Evolutionary conservation across 2,797 vertebrate species (phyloP).

Genomic region (Adrianichthys oophorus): DNA sequence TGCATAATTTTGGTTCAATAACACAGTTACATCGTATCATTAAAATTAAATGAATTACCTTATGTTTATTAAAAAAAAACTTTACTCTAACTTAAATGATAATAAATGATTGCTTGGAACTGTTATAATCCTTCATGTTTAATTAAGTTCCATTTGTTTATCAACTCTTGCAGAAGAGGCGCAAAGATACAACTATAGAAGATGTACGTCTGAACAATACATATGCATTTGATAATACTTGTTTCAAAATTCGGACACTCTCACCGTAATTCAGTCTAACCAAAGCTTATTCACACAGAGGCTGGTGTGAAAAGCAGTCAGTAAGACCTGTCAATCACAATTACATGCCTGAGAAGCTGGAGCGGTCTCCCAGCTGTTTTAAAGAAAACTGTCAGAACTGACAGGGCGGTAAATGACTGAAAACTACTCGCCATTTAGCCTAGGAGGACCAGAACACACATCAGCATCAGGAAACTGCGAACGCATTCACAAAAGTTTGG

Average conservation of each 20-base stretch:
- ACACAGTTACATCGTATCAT: conserved; percentile 8
- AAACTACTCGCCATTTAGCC: conserved; percentile 27
- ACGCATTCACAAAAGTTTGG: neutral
- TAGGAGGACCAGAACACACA: conserved; percentile 11
- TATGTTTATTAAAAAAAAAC: neutral
- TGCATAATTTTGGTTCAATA: conserved; percentile 11
- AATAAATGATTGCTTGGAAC: conserved; percentile 5
- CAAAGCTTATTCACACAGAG: conserved; percentile 5
- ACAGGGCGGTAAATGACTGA: conserved; percentile 52
- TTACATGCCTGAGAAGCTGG: conserved; percentile 57
- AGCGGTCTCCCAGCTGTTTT: conserved; percentile 49
- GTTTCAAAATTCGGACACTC: neutral
- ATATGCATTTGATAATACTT: neutral
- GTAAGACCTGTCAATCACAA: conserved; percentile 71
- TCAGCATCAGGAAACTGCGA: conserved; percentile 13
- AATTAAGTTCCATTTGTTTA: too few relatives aligned
- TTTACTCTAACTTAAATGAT: conserved; percentile 8
- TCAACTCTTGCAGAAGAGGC: too few relatives aligned
- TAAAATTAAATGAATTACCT: conserved; percentile 3
- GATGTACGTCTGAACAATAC: neutral
- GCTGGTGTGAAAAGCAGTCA: conserved; percentile 47
- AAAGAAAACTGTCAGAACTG: conserved; percentile 33
- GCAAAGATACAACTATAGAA: neutral
- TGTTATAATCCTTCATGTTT: too few relatives aligned
- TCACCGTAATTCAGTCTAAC: neutral